Evolutionary conservation across 2,888 invertebrate species (phyloP), one percentile per base, ranked within the genome.

Genomic region (Ochropacha duplaris): DNA sequence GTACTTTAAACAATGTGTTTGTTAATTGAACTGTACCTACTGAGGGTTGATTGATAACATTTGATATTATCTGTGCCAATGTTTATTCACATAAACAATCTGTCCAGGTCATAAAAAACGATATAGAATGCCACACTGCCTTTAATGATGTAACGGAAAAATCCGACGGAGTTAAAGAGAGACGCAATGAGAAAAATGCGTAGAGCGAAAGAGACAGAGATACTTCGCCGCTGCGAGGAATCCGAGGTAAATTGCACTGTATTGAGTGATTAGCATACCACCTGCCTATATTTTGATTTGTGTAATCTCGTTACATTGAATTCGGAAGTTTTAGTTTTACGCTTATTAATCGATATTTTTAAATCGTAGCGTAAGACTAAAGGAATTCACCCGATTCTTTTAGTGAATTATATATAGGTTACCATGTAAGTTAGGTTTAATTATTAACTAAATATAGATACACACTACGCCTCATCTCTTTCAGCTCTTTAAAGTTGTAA

Each of bases 101-200:
- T 92, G 91, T 92, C 85, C 92, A 92, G 92, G 92, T 91, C 16
- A 72, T 72, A 81, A 85, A 82, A 78, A 44, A 44, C 44, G n/a
- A 44, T 84, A 71, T 85, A 88, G 76, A 86, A 84, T 81, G 86
- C 90, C 91, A 91, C 90, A 92, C 90, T 86, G 90, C 90, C 88
- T 87, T 84, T 81, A 83, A 83, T 77, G 83, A 81, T 78, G 76
- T 86, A 84, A 82, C 81, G 79, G 84, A 84, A 83, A 79, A 81
- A 81, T 79, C 76, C 81, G 79, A 74, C 80, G 88, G 86, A 84
- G 88, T 85, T 85, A 79, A 80, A 83, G 74, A 81, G 79, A 75
- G 77, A 84, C 78, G 84, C 78, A 75, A 68, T 74, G 77, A 76
- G 76, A 79, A 80, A 74, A 66, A 60, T 65, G 57, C 58, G 60